Evolutionary conservation across 2,113 vertebrate genomes (phyloP), one percentile per base, ranked within the genome.

Genomic region (Rhea americana): DNA sequence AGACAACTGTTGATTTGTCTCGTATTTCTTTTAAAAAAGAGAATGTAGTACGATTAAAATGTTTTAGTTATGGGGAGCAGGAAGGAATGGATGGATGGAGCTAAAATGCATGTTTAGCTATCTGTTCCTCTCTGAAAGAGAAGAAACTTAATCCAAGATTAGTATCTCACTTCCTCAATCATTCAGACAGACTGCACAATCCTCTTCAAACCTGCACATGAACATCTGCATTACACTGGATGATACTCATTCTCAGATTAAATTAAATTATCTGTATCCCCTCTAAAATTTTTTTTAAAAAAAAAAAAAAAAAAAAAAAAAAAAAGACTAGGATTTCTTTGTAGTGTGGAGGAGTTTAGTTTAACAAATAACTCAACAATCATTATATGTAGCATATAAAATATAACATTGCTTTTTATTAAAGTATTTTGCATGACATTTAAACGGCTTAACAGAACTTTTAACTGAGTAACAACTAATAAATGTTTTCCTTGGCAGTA

Each of bases 221-320:
- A 82, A 43, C 45, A 43, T 87, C 78, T 71, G 94, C 89, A 82
- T 91, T 89, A 85, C 39, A 91, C 72, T 53, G 85, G 48, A 53
- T 68, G 39, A 62, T 72, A 75, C 13, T 84, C 70, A n/a, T 83
- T 9, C 58, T 92, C 37, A 94, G 70, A 85, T 85, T 91, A 91
- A 88, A 94, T 65, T 50, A 96, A 94, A 95, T 86, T 83, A 91
- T 68, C 35, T 75, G 92, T 87, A 76, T 86, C 59, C 70, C 56
- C 70, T 79, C 78, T 89, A 93, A 91, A 11, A n/a, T 32, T 19
- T 6, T 61, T 56, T n/a, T n/a, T n/a, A 55, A 91, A 88, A 95
- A 67, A 55, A 56, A 56, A 32, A 30, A 41, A 43, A 43, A 55
- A 91, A 88, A 95, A 67, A 55, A 56, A 56, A 32, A 30, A 41